Conservation (phyloP, 2,888 invertebrate species). For the Deilephila porcellus region DNA sequence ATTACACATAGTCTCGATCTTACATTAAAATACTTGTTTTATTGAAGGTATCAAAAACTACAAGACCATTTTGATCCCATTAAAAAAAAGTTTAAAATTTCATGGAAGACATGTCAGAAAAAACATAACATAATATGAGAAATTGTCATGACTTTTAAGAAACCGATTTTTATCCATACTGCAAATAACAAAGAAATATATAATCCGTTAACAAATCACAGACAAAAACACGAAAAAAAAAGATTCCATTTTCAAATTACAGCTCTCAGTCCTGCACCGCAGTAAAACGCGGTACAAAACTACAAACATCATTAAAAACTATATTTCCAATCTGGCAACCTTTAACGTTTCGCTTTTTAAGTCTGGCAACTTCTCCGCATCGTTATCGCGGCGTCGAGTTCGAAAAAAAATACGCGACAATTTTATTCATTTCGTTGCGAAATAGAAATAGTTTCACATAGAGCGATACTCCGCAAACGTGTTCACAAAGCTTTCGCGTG, state of each 20-base stretch:
- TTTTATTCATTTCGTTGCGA: not conserved
- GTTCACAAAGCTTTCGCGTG: conserved; percentile 2
- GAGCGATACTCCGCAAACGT: not conserved
- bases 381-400: conserved; percentile 6
- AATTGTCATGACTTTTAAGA: too few relatives aligned
- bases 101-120: too few relatives aligned
- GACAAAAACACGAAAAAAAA: too few relatives aligned
- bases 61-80: too few relatives aligned
- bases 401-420: not conserved
- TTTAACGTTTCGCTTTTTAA: conserved; percentile 19
- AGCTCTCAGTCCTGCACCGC: too few relatives aligned
- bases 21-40: too few relatives aligned
- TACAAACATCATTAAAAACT: conserved; percentile 20
- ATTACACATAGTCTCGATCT: too few relatives aligned
- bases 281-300: not conserved
- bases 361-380: not conserved
- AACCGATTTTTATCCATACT: not conserved
- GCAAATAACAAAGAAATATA: not conserved
- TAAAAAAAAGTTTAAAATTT: too few relatives aligned
- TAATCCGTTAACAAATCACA: not conserved
- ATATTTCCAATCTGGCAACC: conserved; percentile 6
- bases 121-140: too few relatives aligned
- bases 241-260: too few relatives aligned
- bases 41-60: too few relatives aligned
- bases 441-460: not conserved